Evolutionary conservation across 2,888 invertebrate species (phyloP), one percentile per base, ranked within the genome.

Genomic region (Chrysolina haemoptera): DNA sequence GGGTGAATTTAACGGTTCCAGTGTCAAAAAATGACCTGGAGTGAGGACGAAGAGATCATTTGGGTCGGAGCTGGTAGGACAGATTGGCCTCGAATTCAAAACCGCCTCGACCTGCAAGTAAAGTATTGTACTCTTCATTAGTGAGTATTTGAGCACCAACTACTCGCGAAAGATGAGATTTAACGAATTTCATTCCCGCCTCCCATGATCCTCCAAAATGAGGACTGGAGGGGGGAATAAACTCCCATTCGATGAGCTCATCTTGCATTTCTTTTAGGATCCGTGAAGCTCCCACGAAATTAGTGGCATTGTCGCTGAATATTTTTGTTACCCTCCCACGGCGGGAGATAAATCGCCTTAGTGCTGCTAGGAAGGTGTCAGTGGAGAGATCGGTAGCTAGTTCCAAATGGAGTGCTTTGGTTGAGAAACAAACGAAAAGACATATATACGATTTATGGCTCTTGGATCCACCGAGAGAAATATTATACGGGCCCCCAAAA

Each of bases 231-330:
- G 43, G 43, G n/a, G 43, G 43, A 43, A 43, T 43, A 12, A 43
- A 12, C 14, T 14, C 43, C 43, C 43, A 43, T 43, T 43, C 43
- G 2, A 43, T 43, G 43, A 43, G 43, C n/a, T n/a, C n/a, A n/a
- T n/a, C n/a, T n/a, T n/a, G n/a, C n/a, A n/a, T 14, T 43, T 14
- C 10, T 43, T 43, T 12, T 43, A 43, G 14, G 43, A 43, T 43
- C 14, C 14, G 43, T 43, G 43, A 43, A 8, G 83, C 80, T 5
- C 83, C 83, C 0, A 77, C 68, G 48, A 84, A 84, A 27, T 78
- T 83, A 1, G 77, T 80, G 1, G 79, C 84, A 66, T 82, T 80
- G 68, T 84, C 84, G 20, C 79, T 80, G 1, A 27, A 3, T 27
- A 27, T 27, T 27, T 27, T 27, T n/a, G n/a, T 27, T 5, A 27